Evolutionary conservation across 2,797 vertebrate genomes (phyloP), one percentile per base, ranked within the genome.

Genomic region (Leucoraja ocellata): DNA sequence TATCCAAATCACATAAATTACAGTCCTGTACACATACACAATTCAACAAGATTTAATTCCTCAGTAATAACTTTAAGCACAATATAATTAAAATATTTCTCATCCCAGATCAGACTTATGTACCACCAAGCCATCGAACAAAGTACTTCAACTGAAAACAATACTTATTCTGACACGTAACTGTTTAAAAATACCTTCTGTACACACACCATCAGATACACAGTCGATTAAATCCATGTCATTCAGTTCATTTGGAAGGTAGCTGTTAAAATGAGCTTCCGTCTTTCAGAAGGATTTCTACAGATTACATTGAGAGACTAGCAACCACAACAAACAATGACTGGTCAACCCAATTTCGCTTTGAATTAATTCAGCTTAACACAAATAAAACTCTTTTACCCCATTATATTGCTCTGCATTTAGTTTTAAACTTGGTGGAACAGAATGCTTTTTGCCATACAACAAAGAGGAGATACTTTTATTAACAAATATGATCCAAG

Each of bases 231-330:
- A 21, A 73, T 74, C 13, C 21, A 73, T 74, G 18, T 13, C 9
- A 1, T 36, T 74, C 18, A 14, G 90, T 21, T 39, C 39, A 46
- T 39, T 91, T 54, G 32, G 90, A 74, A 54, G 74, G 9, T 14
- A 14, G 36, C 68, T 91, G 3, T 25, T 13, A 91, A 46, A 68
- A 39, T 0, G 16, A 91, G 23, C 36, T 91, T 71, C 71, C 3
- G 28, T 36, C 28, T 46, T 86, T 86, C 54, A 61, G 71, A 68
- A 39, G 32, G 88, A 91, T 91, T 91, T 71, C 88, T 71, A 54
- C 23, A 9, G 39, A 91, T 91, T 91, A 73, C 25, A 7, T 74
- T 46, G 73, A 74, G 9, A 14, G 11, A 63, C 90, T 46, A 73
- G 54, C 32, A 91, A 18, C n/a, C 16, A 36, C 65, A 91, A 71